Base-by-base conservation (phyloP, 2,113 vertebrate species). In the Sigmodon hispidus region DNA sequence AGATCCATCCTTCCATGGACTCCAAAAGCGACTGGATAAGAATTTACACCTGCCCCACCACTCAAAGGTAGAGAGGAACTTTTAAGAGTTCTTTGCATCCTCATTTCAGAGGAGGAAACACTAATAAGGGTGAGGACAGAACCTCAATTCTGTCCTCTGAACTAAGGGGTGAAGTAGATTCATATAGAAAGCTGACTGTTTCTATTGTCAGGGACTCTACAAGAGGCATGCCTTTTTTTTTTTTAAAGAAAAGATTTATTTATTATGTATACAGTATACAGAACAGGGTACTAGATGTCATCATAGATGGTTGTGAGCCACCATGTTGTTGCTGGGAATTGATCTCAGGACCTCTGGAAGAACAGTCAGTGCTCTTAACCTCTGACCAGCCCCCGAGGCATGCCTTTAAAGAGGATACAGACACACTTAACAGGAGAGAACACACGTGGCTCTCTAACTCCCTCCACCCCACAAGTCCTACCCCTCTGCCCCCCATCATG, bases 101-200 rank as follows among this genome's bases (percentile, higher is more conserved):
- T 89, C 72, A n/a, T 94, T 90, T 81, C 72, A 65, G 80, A 94
- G 75, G 45, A 85, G 36, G 48, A 83, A 72, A 34, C 11, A 16
- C 93, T 75, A 88, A n/a, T 84, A n/a, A 83, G 90, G 67, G 61
- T 59, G 29, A 86, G 84, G 24, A 77, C 81, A 21, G 61, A 94
- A 79, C 21, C 67, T 19, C 52, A 76, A 67, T 40, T 79, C 52
- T 90, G 80, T 63, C 79, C 70, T 94, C 36, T 76, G 63, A 86
- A 57, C 87, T 72, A 91, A 91, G 13, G 76, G 29, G 19, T 21
- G 59, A 17, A 77, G 70, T 43, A 59, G 50, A 40, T 86, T 76
- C 83, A 80, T 40, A 79, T 36, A 95, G 77, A 89, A 19, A 89
- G 79, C 57, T 48, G 45, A 31, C 43, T 65, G 48, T 48, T 34